Conservation (phyloP, 1,140 invertebrate species). For the Radopholus similis region DNA sequence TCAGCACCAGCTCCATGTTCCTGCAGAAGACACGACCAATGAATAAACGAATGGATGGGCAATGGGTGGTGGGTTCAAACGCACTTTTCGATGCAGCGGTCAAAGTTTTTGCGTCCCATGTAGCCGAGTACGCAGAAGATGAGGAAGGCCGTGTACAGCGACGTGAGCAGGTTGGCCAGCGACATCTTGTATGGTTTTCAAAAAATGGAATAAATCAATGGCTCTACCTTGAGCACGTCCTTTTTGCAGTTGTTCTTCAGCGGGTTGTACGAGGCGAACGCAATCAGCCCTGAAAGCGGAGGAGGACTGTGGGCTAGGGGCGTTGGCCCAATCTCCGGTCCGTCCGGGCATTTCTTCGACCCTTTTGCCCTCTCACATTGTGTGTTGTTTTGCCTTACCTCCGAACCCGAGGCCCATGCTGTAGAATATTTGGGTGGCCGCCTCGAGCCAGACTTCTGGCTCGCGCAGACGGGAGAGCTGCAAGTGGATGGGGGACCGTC, state of each 20-base stretch:
- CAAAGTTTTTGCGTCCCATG: slow-evolving; percentile 65
- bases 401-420: slow-evolving; percentile 89
- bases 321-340: background rate
- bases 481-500: slow-evolving; percentile 16
- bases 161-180: slow-evolving; percentile 87
- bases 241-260: slow-evolving; percentile 91
- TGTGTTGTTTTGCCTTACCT: slow-evolving; percentile 38
- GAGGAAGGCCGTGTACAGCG: slow-evolving; percentile 94
- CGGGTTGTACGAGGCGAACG: slow-evolving; percentile 90
- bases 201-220: no score
- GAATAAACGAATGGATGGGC: background rate
- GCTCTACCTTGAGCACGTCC: slow-evolving; percentile 86
- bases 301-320: background rate
- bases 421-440: slow-evolving; percentile 95
- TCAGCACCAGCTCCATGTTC: slow-evolving; percentile 45
- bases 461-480: slow-evolving; percentile 49
- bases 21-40: slow-evolving; percentile 29
- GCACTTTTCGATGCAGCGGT: slow-evolving; percentile 48
- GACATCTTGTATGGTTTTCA: no score
- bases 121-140: slow-evolving; percentile 97
- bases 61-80: background rate
- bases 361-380: background rate
- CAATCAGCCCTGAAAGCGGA: slow-evolving; percentile 71
- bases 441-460: slow-evolving; percentile 80
- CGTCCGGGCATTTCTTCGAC: background rate